Percentiles rank a stretch among this genome's conserved stretches.
These are phyloP conservation scores for Drosophila acutilabella DNA, from an alignment of 2,888 invertebrate genomes.

Conservation along the genomic window DNA sequence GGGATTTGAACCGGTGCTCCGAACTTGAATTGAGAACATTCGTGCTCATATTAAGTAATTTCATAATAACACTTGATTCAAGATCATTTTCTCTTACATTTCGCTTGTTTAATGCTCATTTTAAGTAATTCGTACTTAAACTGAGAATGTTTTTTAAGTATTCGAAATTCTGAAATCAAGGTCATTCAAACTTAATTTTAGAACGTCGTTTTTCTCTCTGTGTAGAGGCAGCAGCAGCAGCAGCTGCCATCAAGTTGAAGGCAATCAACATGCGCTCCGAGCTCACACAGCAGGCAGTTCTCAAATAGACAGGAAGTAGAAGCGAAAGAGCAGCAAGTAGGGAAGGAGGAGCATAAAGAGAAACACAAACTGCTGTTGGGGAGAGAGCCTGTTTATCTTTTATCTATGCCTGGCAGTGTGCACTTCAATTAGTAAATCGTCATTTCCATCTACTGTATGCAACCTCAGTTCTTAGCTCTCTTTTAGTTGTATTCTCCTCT, in stretches of 20 bases:
- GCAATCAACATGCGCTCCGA: constrained; percentile 46
- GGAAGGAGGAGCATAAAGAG: neutral
- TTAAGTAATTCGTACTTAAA: too few species aligned
- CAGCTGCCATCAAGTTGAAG: constrained; percentile 44
- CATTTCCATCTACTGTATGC: constrained; percentile 3
- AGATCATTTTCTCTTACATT: too few species aligned
- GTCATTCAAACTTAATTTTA: too few species aligned
- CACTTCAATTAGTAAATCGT: constrained; percentile 40
- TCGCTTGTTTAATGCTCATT: too few species aligned
- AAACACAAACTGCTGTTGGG: constrained; percentile 19
- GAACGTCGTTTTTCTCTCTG: too few species aligned
- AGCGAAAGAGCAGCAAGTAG: constrained; percentile 1
- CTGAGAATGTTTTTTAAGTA: too few species aligned
- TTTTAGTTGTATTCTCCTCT: neutral
- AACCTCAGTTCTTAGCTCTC: constrained; percentile 4
- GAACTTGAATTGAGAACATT: too few species aligned
- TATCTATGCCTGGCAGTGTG: constrained; percentile 26
- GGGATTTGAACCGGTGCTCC: too few species aligned
- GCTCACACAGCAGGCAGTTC: constrained; percentile 20
- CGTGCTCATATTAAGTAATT: too few species aligned
- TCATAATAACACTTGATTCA: too few species aligned
- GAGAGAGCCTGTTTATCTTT: constrained; percentile 31
- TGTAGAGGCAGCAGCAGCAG: constrained; percentile 18
- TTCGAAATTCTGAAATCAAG: too few species aligned
- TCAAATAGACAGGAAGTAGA: constrained; percentile 37